Base-by-base conservation (phyloP, 92 coral and sea anemone species). In the Palythoa grandis region DNA sequence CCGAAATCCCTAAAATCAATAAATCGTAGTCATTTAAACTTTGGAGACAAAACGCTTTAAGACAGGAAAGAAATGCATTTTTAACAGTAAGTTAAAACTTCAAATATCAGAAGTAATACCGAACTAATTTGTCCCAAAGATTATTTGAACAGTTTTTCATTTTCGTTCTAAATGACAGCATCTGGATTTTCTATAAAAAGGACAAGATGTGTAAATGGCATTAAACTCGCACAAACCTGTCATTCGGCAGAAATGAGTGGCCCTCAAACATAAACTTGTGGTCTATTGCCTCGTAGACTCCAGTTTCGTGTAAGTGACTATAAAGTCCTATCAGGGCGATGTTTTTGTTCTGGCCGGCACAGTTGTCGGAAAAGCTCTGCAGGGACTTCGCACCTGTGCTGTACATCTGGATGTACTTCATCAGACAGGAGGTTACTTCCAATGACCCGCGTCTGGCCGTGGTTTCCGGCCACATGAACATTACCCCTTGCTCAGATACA, bases 261-360 rank as follows among this genome's bases (percentile, higher is more conserved):
- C 47, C 73, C 73, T 69, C 23, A 35, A 22, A 69, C 73, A 69
- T 69, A 11, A 69, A 69, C 40, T 69, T 23, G 73, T 69, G 73
- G 73, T 69, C 73, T 4, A 25, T 25, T 1, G 39, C 7, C 47
- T 69, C 73, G 47, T 69, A 69, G 15, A 69, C 72, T 12, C 37
- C 15, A 12, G 72, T 68, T 66, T 66, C 71, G 7, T 7, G 35
- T n/a, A n/a, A n/a, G n/a, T n/a, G n/a, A n/a, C n/a, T n/a, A n/a
- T n/a, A n/a, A n/a, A n/a, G n/a, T n/a, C n/a, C n/a, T n/a, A n/a
- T n/a, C n/a, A n/a, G n/a, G n/a, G n/a, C n/a, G n/a, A n/a, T n/a
- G n/a, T n/a, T n/a, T n/a, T n/a, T n/a, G 37, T 89, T 89, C 5
- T 89, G 92, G 9, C 92, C 82, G 7, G 78, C 83, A 47, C 89